Conservation (phyloP, 2,797 vertebrate genomes). For the Scyliorhinus canicula region DNA sequence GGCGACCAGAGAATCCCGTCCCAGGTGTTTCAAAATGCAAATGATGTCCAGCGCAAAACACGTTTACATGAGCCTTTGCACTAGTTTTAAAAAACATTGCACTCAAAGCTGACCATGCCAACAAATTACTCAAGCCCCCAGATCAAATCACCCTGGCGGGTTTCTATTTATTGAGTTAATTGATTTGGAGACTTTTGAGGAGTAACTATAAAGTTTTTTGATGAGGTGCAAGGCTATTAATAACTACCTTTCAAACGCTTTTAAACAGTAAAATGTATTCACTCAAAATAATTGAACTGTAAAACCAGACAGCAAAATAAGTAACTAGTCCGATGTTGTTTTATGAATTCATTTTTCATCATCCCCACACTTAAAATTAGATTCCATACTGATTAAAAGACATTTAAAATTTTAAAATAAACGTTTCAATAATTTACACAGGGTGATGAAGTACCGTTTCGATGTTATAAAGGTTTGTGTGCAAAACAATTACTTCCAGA, state of each 20-base stretch:
- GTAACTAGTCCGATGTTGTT: not conserved
- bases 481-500: no score
- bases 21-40: not conserved
- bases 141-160: not conserved
- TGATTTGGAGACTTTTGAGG: no score
- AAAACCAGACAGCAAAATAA: not conserved
- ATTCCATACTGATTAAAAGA: not conserved
- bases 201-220: not conserved
- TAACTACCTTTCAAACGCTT: not conserved
- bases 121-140: not conserved
- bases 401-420: no score
- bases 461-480: no score
- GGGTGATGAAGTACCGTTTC: no score
- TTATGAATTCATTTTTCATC: no score
- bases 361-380: no score
- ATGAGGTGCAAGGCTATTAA: not conserved
- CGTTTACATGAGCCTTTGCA: not conserved
- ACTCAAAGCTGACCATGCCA: not conserved
- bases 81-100: not conserved
- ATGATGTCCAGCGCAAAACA: not conserved
- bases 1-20: no score
- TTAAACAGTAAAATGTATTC: not conserved
- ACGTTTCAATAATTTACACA: no score
- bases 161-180: no score
- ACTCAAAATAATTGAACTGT: no score